Percentiles rank a stretch among this genome's conserved stretches.
Conservation (phyloP, 2,888 invertebrate genomes). For the Parnassius mnemosyne region DNA sequence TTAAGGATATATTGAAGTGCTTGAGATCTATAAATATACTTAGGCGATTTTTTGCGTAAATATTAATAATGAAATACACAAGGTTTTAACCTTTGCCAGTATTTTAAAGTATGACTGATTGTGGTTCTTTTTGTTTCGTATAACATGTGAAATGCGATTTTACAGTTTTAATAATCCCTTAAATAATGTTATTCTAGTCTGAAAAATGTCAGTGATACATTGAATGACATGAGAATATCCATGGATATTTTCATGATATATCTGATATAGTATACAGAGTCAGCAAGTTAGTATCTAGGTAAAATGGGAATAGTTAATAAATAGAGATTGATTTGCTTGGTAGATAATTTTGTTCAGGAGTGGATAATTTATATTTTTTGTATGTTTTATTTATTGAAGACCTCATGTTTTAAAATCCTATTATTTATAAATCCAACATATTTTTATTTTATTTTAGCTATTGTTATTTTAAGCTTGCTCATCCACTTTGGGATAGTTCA, state of each 20-base stretch:
- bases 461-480: slow-evolving; percentile 33
- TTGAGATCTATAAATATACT: slow-evolving; percentile 50
- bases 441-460: slow-evolving; percentile 35
- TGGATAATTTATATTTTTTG: slow-evolving; percentile 39
- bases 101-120: slow-evolving; percentile 54
- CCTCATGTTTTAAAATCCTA: slow-evolving; percentile 37
- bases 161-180: slow-evolving; percentile 37
- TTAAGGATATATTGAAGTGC: slow-evolving; percentile 44
- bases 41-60: slow-evolving; percentile 51
- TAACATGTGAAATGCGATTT: slow-evolving; percentile 35
- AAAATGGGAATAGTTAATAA: slow-evolving; percentile 32
- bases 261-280: slow-evolving; percentile 28
- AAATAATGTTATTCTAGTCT: slow-evolving; percentile 63
- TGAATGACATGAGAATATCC: slow-evolving; percentile 44
- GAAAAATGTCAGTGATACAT: slow-evolving; percentile 55
- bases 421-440: slow-evolving; percentile 37
- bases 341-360: slow-evolving; percentile 31
- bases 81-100: slow-evolving; percentile 68
- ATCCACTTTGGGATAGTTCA: slow-evolving; percentile 14
- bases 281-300: slow-evolving; percentile 33
- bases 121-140: slow-evolving; percentile 36
- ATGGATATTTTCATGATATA: slow-evolving; percentile 25
- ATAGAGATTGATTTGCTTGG: slow-evolving; percentile 25
- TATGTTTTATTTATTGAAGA: slow-evolving; percentile 47
- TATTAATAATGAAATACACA: slow-evolving; percentile 22